These are phyloP conservation scores for Agriopis aurantiaria DNA, from an alignment of 2,888 invertebrate genomes.

Conservation along the genomic window DNA sequence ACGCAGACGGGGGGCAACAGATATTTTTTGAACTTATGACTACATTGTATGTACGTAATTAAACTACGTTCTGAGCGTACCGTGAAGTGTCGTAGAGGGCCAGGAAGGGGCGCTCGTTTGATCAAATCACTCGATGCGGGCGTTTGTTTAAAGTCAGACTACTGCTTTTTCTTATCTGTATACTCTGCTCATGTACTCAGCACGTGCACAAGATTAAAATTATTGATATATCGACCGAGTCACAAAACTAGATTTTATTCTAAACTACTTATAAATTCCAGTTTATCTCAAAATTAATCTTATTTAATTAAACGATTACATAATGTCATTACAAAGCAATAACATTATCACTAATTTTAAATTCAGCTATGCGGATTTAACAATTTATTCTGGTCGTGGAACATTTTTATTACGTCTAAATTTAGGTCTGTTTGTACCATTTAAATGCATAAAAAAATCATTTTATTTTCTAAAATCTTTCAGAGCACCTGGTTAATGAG, in stretches of 20 bases:
- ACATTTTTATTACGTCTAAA: background rate
- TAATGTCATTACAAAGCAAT: constrained; percentile 1
- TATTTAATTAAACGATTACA: background rate
- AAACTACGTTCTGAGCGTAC: no score
- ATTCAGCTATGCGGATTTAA: background rate
- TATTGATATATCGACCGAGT: background rate
- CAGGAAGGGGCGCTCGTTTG: no score
- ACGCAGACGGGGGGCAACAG: no score
- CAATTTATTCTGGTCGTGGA: background rate
- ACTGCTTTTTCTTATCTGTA: no score
- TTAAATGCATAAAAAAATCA: no score
- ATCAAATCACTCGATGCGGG: no score
- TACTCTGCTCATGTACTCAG: background rate
- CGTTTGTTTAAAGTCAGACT: no score
- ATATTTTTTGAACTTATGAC: no score
- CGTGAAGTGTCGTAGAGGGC: no score
- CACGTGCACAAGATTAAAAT: background rate
- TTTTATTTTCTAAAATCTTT: no score
- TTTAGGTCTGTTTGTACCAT: background rate
- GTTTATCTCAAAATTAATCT: background rate
- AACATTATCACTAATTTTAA: background rate
- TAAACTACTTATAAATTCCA: background rate
- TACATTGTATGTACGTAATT: no score
- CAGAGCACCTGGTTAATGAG: no score
- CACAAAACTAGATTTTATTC: background rate